Percentiles rank a stretch among this genome's conserved stretches.
Conservation (phyloP, 2,113 vertebrate species). For the Perccottus glenii region DNA sequence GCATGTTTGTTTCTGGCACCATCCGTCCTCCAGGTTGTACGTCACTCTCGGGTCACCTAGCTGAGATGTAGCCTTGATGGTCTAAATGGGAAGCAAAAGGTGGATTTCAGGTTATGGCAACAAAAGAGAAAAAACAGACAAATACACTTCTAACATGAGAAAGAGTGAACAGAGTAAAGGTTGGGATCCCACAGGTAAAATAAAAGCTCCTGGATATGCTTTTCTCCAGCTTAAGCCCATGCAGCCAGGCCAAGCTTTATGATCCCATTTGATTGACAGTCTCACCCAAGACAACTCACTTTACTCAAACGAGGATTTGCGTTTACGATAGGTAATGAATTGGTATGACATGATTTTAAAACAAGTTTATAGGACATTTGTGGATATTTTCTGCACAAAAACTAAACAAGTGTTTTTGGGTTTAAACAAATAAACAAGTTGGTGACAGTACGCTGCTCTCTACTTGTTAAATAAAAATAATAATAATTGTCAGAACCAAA, state of each 20-base stretch:
- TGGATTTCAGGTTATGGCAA: neutral
- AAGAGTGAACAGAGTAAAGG: neutral
- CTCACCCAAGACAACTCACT: neutral
- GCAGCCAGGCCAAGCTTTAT: neutral
- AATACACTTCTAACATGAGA: neutral
- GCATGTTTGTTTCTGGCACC: constrained; percentile 90
- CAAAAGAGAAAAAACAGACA: neutral
- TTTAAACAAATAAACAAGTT: no score
- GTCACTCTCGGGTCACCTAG: constrained; percentile 89
- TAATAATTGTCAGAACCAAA: neutral
- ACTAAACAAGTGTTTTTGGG: no score
- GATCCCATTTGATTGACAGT: neutral
- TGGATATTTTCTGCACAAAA: no score
- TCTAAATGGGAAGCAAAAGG: constrained; percentile 68
- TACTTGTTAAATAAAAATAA: neutral
- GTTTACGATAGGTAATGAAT: no score
- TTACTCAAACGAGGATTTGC: neutral
- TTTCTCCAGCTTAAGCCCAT: constrained; percentile 1
- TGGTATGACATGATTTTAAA: no score
- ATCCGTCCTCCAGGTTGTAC: constrained; percentile 88
- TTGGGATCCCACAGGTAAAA: neutral
- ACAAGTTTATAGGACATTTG: no score
- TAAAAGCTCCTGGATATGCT: constrained; percentile 1
- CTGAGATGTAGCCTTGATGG: constrained; percentile 86
- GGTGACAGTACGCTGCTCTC: no score